Percentiles rank a stretch among this genome's conserved stretches.
Conservation (phyloP, 2,888 invertebrate species). For the Netelia fuscicornis region DNA sequence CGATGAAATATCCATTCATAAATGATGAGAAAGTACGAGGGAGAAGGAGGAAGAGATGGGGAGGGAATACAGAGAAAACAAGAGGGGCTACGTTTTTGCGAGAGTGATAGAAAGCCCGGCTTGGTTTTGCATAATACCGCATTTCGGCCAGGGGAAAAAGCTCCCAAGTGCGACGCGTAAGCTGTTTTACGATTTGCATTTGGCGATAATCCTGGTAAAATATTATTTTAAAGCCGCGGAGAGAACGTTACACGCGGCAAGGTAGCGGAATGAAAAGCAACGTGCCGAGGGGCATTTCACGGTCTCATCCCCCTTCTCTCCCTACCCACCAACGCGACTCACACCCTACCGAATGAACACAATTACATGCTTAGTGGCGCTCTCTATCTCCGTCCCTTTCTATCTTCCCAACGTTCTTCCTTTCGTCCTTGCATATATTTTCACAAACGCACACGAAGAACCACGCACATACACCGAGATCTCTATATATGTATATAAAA, state of each 20-base stretch:
- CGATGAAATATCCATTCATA: neutral
- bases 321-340: neutral
- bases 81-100: neutral
- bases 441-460: conserved; percentile 4
- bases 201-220: conserved; percentile 81
- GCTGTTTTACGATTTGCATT: conserved; percentile 79
- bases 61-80: conserved; percentile 5
- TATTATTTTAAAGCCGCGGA: conserved; percentile 80
- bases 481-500: no score
- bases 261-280: conserved; percentile 44
- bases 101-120: conserved; percentile 59
- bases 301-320: conserved; percentile 32
- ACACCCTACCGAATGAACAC: neutral
- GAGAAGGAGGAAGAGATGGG: conserved; percentile 3
- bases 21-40: neutral
- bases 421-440: conserved; percentile 1
- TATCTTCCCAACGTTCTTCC: conserved; percentile 13
- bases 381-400: conserved; percentile 29
- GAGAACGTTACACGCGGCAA: neutral
- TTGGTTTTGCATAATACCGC: conserved; percentile 80
- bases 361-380: conserved; percentile 7
- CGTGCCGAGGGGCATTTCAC: conserved; percentile 49
- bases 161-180: conserved; percentile 76
- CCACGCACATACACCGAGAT: neutral
- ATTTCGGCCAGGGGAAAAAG: conserved; percentile 56